Percentiles rank a stretch among this genome's conserved stretches.
Conservation (phyloP, 2,113 vertebrate genomes). For the Alligator mississippiensis region DNA sequence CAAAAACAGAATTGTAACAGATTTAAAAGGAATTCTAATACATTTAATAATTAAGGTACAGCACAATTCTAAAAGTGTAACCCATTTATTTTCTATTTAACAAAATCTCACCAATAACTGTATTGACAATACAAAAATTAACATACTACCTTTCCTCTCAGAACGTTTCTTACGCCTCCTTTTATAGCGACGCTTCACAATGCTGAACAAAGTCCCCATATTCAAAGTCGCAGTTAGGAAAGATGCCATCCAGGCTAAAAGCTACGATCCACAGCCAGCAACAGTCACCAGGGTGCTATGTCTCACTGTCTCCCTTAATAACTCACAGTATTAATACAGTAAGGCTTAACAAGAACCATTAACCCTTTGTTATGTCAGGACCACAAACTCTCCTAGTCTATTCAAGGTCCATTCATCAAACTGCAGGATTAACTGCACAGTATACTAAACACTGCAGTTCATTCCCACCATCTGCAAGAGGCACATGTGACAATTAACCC, state of each 20-base stretch:
- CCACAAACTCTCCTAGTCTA: neutral
- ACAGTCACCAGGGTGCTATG: neutral
- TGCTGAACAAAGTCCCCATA: conserved; percentile 76
- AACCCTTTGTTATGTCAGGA: neutral
- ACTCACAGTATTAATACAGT: neutral
- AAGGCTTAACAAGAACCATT: neutral
- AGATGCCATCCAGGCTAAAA: conserved; percentile 73
- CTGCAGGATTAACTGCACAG: neutral
- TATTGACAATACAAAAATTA: rapidly evolving
- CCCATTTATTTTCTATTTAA: rapidly evolving
- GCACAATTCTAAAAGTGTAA: neutral
- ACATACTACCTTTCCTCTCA: conserved; percentile 83
- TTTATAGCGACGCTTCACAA: conserved; percentile 72
- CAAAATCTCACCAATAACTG: rapidly evolving
- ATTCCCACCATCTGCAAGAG: neutral
- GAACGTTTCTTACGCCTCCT: conserved; percentile 85
- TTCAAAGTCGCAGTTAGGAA: conserved; percentile 42
- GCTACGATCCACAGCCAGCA: neutral
- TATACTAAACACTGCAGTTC: neutral
- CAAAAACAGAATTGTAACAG: neutral
- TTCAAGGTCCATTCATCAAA: neutral
- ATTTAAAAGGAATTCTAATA: neutral
- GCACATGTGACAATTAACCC: conserved; percentile 38
- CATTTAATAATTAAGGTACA: neutral
- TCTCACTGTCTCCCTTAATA: neutral